phyloP scores from a whole-genome alignment of 2,113 vertebrate genomes.

The Falcunculus frontatus region DNA sequence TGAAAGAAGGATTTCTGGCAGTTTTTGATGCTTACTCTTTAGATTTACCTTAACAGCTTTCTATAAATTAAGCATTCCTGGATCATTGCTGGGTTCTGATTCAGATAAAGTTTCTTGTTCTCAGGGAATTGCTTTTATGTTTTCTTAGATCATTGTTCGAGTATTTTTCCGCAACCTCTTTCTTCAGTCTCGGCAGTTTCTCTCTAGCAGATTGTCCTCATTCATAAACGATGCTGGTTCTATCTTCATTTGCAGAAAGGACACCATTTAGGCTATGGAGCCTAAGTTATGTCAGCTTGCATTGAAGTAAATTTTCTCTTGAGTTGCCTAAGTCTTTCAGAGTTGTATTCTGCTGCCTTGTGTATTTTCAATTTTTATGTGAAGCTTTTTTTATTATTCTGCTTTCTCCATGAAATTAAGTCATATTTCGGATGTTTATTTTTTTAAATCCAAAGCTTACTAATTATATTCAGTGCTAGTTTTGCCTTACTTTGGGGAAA shows the following conservation, averaged over 20 bases:
- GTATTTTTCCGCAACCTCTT: constrained; percentile 44
- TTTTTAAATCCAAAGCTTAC: not conserved
- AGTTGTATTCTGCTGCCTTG: not conserved
- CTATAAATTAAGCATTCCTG: not conserved
- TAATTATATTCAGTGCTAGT: not conserved
- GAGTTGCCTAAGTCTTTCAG: not conserved
- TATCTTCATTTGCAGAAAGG: not conserved
- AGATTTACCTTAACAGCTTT: not conserved
- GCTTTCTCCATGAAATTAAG: not conserved
- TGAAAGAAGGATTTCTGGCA: not conserved
- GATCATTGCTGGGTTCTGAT: not conserved
- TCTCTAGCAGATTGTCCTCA: constrained; percentile 19
- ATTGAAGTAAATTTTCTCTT: not conserved
- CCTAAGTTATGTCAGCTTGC: not conserved
- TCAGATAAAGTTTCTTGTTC: not conserved
- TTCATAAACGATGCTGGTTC: not conserved
- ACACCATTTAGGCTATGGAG: not conserved
- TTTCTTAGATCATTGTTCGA: constrained; percentile 4
- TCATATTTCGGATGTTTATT: not conserved
- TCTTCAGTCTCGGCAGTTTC: constrained; percentile 4
- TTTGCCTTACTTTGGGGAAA: not conserved
- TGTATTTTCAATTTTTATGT: not conserved
- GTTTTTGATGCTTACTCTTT: not conserved
- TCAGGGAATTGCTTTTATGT: not conserved
- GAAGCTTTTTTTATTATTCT: not conserved